Conservation (phyloP, 2,888 invertebrate species). For the Drosophila recens region DNA sequence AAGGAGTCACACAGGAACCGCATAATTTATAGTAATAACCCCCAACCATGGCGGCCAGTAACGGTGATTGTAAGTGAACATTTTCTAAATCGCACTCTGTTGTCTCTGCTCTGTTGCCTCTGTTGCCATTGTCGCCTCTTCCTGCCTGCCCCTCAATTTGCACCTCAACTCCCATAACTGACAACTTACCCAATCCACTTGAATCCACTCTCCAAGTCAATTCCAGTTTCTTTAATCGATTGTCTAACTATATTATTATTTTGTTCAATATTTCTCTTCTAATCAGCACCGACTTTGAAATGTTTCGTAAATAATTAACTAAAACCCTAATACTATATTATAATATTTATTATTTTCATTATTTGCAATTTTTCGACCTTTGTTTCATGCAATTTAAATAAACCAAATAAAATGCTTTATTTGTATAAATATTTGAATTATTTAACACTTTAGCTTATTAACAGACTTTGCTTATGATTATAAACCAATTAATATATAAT, state of each 20-base stretch:
- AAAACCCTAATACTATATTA: not conserved
- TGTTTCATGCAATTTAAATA: not conserved
- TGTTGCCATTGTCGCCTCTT: constrained; percentile 2
- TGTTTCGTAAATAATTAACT: constrained; percentile 1
- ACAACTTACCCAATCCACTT: constrained; percentile 28
- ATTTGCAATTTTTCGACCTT: not conserved
- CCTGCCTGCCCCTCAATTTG: constrained; percentile 22
- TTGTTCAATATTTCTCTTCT: not conserved
- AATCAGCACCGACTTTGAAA: not conserved
- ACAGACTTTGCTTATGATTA: not conserved
- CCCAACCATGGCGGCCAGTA: constrained; percentile 65
- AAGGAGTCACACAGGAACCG: constrained; percentile 70
- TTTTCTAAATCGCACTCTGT: not conserved
- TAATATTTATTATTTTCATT: not conserved
- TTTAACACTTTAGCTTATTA: not conserved
- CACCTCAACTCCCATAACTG: constrained; percentile 17
- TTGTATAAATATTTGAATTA: not conserved
- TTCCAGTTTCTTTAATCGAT: not conserved
- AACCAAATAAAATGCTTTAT: not conserved
- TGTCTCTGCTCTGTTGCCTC: constrained; percentile 4
- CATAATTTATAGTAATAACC: constrained; percentile 49
- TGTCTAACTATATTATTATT: constrained; percentile 1
- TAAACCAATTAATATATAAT: not conserved
- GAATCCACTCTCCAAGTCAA: not conserved
- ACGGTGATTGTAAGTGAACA: constrained; percentile 72